Evolutionary conservation across 2,113 vertebrate genomes (phyloP).

Genomic region (Tenebrosternarchus preto): DNA sequence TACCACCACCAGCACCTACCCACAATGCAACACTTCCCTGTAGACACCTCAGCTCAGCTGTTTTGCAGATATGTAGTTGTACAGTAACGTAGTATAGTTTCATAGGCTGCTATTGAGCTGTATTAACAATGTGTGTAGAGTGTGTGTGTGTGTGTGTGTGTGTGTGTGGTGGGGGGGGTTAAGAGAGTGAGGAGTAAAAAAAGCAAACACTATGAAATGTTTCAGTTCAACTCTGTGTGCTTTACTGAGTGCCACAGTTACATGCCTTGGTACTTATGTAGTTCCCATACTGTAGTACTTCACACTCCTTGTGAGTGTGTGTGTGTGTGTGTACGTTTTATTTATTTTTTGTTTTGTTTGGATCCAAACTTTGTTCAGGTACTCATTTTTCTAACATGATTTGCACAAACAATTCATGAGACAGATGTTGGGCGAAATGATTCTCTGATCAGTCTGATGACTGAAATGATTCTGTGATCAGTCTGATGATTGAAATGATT

Average conservation of each 20-base stretch:
- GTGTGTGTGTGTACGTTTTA: not conserved
- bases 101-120: conserved; percentile 43
- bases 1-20: not conserved
- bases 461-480: no score
- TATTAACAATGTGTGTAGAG: conserved; percentile 11
- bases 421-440: not conserved
- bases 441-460: no score
- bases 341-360: not conserved
- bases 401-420: conserved; percentile 30
- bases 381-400: conserved; percentile 1
- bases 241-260: not conserved
- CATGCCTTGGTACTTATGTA: not conserved
- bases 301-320: not conserved
- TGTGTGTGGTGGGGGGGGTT: conserved; percentile 33
- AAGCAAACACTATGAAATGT: not conserved
- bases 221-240: not conserved
- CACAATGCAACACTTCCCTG: no score
- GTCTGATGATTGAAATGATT: no score
- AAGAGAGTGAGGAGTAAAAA: conserved; percentile 32
- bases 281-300: not conserved
- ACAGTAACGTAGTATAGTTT: not conserved
- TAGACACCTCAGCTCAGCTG: no score
- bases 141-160: conserved; percentile 18
- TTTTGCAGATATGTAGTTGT: no score
- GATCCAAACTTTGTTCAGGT: not conserved